Conservation (phyloP, 2,797 vertebrate genomes). For the Pseudomugil tenellus region DNA sequence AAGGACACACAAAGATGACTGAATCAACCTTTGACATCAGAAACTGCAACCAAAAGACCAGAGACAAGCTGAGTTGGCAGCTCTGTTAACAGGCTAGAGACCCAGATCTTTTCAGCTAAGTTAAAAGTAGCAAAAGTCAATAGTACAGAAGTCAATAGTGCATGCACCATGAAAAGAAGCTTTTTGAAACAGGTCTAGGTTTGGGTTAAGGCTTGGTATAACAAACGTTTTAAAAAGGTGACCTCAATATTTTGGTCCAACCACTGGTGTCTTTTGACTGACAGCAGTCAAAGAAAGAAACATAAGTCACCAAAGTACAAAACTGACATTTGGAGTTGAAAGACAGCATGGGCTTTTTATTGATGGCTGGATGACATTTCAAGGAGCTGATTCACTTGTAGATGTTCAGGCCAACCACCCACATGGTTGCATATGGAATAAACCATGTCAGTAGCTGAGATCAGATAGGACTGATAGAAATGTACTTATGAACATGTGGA, state of each 20-base stretch:
- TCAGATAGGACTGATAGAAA: slow-evolving; percentile 69
- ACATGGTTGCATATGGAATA: slow-evolving; percentile 67
- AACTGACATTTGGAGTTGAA: slow-evolving; percentile 77
- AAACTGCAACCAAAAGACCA: slow-evolving; percentile 76
- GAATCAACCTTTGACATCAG: slow-evolving; percentile 80
- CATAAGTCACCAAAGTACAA: slow-evolving; percentile 49
- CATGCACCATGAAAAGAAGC: slow-evolving; percentile 62
- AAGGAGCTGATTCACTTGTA: slow-evolving; percentile 73
- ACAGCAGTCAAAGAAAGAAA: slow-evolving; percentile 48
- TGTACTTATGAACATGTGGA: slow-evolving; percentile 64
- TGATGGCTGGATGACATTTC: slow-evolving; percentile 76
- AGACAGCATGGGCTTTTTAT: slow-evolving; percentile 65
- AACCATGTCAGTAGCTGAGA: slow-evolving; percentile 62
- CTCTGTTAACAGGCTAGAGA: slow-evolving; percentile 70
- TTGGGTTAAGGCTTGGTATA: slow-evolving; percentile 55
- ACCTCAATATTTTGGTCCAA: slow-evolving; percentile 50
- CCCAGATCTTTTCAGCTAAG: slow-evolving; percentile 70
- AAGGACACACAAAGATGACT: slow-evolving; percentile 79
- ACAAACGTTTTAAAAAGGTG: slow-evolving; percentile 46
- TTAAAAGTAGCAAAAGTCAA: slow-evolving; percentile 74
- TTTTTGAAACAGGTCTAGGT: slow-evolving; percentile 54
- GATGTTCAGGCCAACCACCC: slow-evolving; percentile 74
- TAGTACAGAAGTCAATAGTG: slow-evolving; percentile 74
- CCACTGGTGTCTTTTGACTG: slow-evolving; percentile 53
- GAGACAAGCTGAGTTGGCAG: slow-evolving; percentile 79